Conservation (phyloP, 2,888 invertebrate genomes). For the Hypselothyrea guttata region DNA sequence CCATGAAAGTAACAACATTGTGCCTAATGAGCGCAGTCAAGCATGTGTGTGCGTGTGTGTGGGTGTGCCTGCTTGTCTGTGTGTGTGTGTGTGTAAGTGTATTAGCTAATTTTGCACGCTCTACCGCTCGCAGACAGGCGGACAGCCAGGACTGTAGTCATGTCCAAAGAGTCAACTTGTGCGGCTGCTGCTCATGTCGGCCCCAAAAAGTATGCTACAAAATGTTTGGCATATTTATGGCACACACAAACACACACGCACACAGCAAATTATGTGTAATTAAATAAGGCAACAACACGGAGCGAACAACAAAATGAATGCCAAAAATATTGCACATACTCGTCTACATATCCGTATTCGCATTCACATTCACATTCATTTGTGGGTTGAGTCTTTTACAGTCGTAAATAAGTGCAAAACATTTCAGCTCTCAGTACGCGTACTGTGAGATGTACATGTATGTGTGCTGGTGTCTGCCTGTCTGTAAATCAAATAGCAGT, state of each 20-base stretch:
- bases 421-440: too few species aligned
- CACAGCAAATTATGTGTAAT: slow-evolving; percentile 56
- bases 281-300: slow-evolving; percentile 47
- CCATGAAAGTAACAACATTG: slow-evolving; percentile 65
- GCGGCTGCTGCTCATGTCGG: slow-evolving; percentile 33
- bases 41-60: slow-evolving; percentile 33
- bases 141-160: slow-evolving; percentile 19
- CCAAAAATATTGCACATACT: slow-evolving; percentile 52
- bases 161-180: slow-evolving; percentile 50
- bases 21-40: slow-evolving; percentile 69
- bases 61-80: slow-evolving; percentile 6
- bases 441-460: too few species aligned
- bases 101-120: slow-evolving; percentile 56
- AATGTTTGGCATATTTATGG: slow-evolving; percentile 52
- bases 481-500: too few species aligned
- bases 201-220: slow-evolving; percentile 45
- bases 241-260: slow-evolving; percentile 13
- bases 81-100: slow-evolving; percentile 10
- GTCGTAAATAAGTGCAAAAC: slow-evolving; percentile 45
- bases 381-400: slow-evolving; percentile 18
- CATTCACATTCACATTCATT: not conserved
- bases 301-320: slow-evolving; percentile 48
- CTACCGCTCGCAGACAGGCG: slow-evolving; percentile 12
- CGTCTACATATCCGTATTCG: slow-evolving; percentile 11
- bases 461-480: too few species aligned